Evolutionary conservation across 2,888 invertebrate species (phyloP).

Genomic region (Cylindroiulus punctatus): DNA sequence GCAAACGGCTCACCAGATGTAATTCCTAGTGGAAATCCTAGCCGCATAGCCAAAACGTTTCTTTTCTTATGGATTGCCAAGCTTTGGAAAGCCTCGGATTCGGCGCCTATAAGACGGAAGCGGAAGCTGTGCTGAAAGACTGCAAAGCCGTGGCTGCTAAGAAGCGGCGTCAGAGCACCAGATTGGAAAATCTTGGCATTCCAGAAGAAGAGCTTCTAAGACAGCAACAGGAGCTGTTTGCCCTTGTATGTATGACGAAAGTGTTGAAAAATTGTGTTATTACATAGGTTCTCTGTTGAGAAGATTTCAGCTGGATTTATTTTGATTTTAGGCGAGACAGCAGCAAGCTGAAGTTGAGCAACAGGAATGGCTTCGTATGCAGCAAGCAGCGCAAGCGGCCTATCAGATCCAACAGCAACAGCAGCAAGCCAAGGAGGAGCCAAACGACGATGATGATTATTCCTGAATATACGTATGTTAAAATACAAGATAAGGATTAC

Average conservation of each 20-base stretch:
- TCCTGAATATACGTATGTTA: slow-evolving; percentile 43
- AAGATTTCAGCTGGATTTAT: neutral
- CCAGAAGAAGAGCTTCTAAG: slow-evolving; percentile 96
- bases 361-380: slow-evolving; percentile 86
- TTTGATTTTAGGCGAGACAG: slow-evolving; percentile 75
- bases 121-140: slow-evolving; percentile 92
- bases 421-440: slow-evolving; percentile 54
- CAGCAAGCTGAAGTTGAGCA: slow-evolving; percentile 93
- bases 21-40: neutral
- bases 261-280: neutral
- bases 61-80: slow-evolving; percentile 64
- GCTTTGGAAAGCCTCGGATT: slow-evolving; percentile 91
- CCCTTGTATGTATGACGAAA: slow-evolving; percentile 71
- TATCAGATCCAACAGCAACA: slow-evolving; percentile 63
- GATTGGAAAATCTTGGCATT: slow-evolving; percentile 96
- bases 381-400: slow-evolving; percentile 70
- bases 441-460: slow-evolving; percentile 55
- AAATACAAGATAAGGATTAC: neutral
- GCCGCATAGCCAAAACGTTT: neutral
- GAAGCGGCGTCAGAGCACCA: slow-evolving; percentile 90
- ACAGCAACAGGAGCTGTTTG: slow-evolving; percentile 97
- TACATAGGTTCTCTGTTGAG: neutral
- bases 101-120: slow-evolving; percentile 92
- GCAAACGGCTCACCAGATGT: neutral
- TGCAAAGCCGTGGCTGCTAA: slow-evolving; percentile 98